Base-by-base conservation (phyloP, 1,140 invertebrate species). In the Trichonephila clavata region DNA sequence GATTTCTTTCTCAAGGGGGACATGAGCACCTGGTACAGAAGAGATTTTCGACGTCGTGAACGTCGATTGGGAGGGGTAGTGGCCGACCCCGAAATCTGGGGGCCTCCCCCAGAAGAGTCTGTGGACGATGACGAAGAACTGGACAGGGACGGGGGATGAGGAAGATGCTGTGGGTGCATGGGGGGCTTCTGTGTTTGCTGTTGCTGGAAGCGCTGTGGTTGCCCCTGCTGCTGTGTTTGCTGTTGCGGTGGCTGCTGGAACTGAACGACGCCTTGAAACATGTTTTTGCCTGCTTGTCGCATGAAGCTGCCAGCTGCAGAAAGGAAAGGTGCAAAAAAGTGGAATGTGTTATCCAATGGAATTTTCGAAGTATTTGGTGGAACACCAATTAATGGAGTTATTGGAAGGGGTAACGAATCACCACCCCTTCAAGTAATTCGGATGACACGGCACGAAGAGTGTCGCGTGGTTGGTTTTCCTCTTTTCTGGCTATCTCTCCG, bases 241-340 rank as follows among this genome's bases (percentile, higher is more conserved):
- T 86, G 90, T 39, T 86, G 90, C 4, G 16, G n/a, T 4, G 63
- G 93, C 24, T 61, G 71, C 18, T 61, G 80, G 20, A 87, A 94
- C 43, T 94, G 93, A 14, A 94, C 89, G 18, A 94, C 89, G 21
- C 77, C 93, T 80, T 94, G 93, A 39, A 94, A 94, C 93, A 94
- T 94, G 61, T 83, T 86, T 57, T 81, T 80, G n/a, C 27, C 57
- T 27, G 89, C 16, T 60, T 24, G 57, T 60, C 71, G 87, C 87
- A 89, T 89, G 32, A 59, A 39, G 71, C 18, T 27, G 60, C 43
- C 50, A 68, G n/a, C 8, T 14, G 24, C n/a, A 13, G 10, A 68
- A 10, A 68, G 5, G 24, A 24, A 24, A 0, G 10, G 10, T 27
- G 65, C n/a, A 24, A 68, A 10, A 8, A 20, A 77, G 27, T 6